A percentile compares a stretch with the other conserved stretches of the same genome.
phyloP scores from a whole-genome alignment of 1,140 invertebrate genomes.

The Pantala flavescens region DNA sequence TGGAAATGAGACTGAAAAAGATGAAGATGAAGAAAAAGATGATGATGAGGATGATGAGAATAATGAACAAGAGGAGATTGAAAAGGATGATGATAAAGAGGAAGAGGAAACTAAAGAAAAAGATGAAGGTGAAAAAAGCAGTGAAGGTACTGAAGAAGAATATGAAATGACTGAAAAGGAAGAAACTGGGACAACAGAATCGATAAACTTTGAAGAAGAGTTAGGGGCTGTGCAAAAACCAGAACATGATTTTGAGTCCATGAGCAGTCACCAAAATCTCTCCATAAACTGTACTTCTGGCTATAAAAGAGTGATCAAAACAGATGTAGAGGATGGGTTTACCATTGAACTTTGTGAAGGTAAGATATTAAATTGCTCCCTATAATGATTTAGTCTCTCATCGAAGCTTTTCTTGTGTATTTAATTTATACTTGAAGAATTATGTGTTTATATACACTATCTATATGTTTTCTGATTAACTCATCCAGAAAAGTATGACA shows the following conservation, averaged over 20 bases:
- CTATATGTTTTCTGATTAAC: no score
- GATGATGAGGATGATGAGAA: background rate
- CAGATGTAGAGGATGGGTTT: background rate
- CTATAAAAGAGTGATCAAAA: background rate
- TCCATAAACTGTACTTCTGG: background rate
- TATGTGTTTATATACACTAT: no score
- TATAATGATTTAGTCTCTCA: no score
- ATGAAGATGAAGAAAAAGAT: background rate
- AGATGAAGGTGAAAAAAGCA: background rate
- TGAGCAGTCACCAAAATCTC: no score
- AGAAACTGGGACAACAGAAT: background rate
- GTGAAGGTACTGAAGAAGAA: background rate
- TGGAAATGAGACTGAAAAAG: background rate
- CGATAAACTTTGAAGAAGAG: background rate
- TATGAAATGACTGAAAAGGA: background rate
- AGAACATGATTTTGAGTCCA: background rate
- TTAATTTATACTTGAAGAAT: no score
- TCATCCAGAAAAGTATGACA: no score
- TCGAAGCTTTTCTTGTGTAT: no score
- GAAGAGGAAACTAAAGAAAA: background rate
- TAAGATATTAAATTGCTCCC: background rate
- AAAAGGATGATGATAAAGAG: background rate
- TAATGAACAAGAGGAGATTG: background rate
- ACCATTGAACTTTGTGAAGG: background rate
- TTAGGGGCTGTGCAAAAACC: background rate